A percentile compares a stretch with the other conserved stretches of the same genome.
Evolutionary conservation across 2,113 vertebrate species (phyloP).

Genomic region (Chinchilla lanigera): DNA sequence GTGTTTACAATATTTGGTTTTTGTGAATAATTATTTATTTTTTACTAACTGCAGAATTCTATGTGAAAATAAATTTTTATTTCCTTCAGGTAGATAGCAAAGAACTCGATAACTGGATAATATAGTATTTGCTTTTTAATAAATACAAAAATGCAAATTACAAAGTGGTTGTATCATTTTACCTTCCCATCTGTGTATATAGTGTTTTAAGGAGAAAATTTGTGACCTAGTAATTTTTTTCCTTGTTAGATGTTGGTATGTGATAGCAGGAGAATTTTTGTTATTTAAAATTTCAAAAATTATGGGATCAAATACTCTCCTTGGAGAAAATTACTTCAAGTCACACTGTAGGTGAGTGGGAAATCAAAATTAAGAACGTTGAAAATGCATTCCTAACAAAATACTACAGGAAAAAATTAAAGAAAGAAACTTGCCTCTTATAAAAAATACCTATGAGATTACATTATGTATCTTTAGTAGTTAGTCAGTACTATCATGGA

Average conservation of each 20-base stretch:
- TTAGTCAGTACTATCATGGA: conserved; percentile 29
- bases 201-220: conserved; percentile 29
- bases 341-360: neutral
- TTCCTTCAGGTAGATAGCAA: neutral
- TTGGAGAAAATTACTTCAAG: conserved; percentile 17
- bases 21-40: conserved; percentile 9
- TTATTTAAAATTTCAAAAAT: conserved; percentile 12
- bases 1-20: neutral
- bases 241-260: conserved; percentile 12
- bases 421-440: neutral
- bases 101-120: neutral
- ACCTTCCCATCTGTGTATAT: neutral
- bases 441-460: conserved; percentile 32
- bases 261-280: neutral
- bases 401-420: neutral
- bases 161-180: neutral
- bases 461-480: neutral
- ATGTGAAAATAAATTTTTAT: conserved; percentile 51
- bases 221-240: neutral
- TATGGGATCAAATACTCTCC: neutral
- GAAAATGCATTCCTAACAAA: neutral
- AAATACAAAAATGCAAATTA: neutral
- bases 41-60: neutral
- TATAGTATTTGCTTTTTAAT: conserved; percentile 6
- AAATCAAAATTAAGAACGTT: conserved; percentile 34